Percentiles rank a stretch among this genome's conserved stretches.
These are phyloP conservation scores for Perithous albicinctus DNA, from an alignment of 2,888 invertebrate genomes.

Conservation along the genomic window DNA sequence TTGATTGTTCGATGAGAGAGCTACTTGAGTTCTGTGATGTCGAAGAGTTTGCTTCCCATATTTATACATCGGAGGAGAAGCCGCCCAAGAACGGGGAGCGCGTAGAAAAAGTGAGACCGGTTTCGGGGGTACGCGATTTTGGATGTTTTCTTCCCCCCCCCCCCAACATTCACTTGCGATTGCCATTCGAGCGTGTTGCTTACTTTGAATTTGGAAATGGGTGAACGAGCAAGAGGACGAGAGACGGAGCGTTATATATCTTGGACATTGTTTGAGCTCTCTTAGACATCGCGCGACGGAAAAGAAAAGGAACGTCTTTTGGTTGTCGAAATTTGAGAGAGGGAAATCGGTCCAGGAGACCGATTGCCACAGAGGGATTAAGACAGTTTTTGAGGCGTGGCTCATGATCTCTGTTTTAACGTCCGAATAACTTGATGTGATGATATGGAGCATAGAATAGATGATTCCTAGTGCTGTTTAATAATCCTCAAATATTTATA, in stretches of 20 bases:
- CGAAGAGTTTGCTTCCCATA: constrained; percentile 68
- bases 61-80: constrained; percentile 72
- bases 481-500: no score
- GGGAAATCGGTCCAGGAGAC: constrained; percentile 25
- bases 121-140: constrained; percentile 26
- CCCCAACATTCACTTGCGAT: neutral
- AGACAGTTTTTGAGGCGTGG: constrained; percentile 54
- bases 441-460: neutral
- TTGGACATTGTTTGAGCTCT: constrained; percentile 35
- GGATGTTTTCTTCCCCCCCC: neutral
- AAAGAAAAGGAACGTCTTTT: constrained; percentile 1
- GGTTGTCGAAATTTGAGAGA: constrained; percentile 43
- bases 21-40: constrained; percentile 73
- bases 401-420: neutral
- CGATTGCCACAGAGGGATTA: constrained; percentile 31
- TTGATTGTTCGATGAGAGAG: constrained; percentile 68
- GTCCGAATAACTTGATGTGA: no score
- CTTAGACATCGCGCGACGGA: constrained; percentile 11
- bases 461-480: no score
- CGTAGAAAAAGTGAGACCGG: neutral
- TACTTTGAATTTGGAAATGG: constrained; percentile 40
- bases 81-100: constrained; percentile 31
- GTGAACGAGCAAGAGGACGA: constrained; percentile 56
- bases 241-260: constrained; percentile 66
- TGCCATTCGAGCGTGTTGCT: constrained; percentile 5